phyloP scores from a whole-genome alignment of 2,113 vertebrate genomes.

The Oryzias curvinotus region DNA sequence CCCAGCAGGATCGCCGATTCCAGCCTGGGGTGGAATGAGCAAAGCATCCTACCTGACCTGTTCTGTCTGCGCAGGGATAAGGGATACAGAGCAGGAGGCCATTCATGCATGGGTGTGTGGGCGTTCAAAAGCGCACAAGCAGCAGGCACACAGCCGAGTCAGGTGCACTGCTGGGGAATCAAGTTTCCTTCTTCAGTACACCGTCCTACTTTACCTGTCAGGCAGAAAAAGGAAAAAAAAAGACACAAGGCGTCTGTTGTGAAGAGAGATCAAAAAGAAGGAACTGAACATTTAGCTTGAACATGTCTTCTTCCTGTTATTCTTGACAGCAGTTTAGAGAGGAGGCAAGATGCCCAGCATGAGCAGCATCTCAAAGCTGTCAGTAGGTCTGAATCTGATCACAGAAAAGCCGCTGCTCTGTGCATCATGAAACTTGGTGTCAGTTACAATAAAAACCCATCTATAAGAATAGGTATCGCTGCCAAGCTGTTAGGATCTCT shows the following conservation, averaged over 20 bases:
- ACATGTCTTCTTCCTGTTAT: conserved; percentile 3
- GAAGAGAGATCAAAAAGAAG: conserved; percentile 19
- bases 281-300: conserved; percentile 11
- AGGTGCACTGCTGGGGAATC: conserved; percentile 51
- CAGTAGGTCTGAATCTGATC: neutral
- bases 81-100: conserved; percentile 28
- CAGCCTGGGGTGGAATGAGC: conserved; percentile 33
- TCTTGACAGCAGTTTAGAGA: conserved; percentile 21
- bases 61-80: conserved; percentile 43
- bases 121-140: conserved; percentile 51
- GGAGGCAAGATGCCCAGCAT: neutral
- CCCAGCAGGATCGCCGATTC: conserved; percentile 14
- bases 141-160: conserved; percentile 38
- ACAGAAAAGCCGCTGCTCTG: neutral
- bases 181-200: conserved; percentile 14
- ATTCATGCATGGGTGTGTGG: conserved; percentile 44
- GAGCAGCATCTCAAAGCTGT: conserved; percentile 15
- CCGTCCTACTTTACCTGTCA: neutral
- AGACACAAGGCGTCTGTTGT: neutral
- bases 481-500: too few relatives aligned
- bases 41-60: conserved; percentile 47
- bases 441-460: too few relatives aligned
- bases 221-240: neutral
- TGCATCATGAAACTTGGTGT: neutral
- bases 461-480: too few relatives aligned